Evolutionary conservation across 2,113 vertebrate species (phyloP), one percentile per base, ranked within the genome.

Genomic region (Murina feae): DNA sequence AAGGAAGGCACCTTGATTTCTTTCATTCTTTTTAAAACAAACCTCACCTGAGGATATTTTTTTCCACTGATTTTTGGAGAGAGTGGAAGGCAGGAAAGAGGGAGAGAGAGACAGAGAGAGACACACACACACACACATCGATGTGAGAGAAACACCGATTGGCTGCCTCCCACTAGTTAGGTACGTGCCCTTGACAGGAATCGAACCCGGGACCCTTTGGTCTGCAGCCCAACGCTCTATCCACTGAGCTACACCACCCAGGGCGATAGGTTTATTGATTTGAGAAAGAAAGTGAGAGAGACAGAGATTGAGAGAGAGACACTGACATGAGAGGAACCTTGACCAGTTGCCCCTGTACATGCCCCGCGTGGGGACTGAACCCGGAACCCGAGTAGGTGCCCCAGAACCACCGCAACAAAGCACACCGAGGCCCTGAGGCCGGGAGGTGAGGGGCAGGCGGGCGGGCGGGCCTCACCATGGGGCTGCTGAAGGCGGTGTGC

Each of bases 401-500:
- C 53, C 16, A 4, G 49, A 49, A 16, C 49, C 1, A 13, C 47
- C 47, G 1, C 47, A 0, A 14, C 13, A 49, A 14, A 49, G 3
- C 53, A 55, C 53, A 8, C 51, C 1, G 55, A 30, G 60, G 60
- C 11, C 28, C 4, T 0, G 49, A 10, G 21, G 80, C 0, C 0
- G 0, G 37, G 44, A 44, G 44, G 44, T 44, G 44, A 44, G 42
- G 42, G 42, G 42, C 8, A 9, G 6, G 42, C 42, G 9, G 39
- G 47, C 1, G 53, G 9, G 23, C 8, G 28, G 11, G 39, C 86
- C 99, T 97, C 94, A 99, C 99, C 99, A 99, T 99, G n/a, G 99
- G 99, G 95, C 99, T 99, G 97, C 99, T 99, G 98, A 99, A 99
- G 3, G 99, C 99, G 0, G 99, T 99, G 98, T 99, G 99, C 95